Evolutionary conservation across 2,113 vertebrate genomes (phyloP).

Genomic region (Pachycephala philippinensis): DNA sequence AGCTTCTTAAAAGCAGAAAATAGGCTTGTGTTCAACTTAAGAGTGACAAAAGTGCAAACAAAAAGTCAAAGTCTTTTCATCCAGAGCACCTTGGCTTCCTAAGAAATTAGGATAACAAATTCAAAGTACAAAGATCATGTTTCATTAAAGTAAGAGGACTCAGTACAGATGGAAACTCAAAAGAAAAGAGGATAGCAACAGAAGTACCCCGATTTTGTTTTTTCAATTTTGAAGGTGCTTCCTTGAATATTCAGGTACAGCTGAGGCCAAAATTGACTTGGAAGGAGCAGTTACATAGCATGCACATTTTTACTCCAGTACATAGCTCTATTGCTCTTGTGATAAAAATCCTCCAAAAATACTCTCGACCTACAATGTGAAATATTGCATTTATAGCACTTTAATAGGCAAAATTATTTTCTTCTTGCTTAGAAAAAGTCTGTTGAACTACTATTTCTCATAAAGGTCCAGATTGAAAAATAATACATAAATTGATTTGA

Average conservation of each 20-base stretch:
- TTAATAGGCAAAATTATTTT: background rate
- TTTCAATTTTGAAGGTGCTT: background rate
- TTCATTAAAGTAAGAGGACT: background rate
- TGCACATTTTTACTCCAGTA: background rate
- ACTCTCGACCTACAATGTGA: background rate
- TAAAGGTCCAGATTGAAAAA: background rate
- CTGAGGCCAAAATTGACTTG: background rate
- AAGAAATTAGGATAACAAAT: background rate
- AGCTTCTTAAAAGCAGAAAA: background rate
- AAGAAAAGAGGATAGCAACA: background rate
- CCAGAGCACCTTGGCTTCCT: background rate
- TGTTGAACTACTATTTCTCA: background rate
- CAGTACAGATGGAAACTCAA: background rate
- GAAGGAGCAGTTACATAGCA: background rate
- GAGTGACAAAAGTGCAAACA: background rate
- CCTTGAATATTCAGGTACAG: background rate
- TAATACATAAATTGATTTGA: background rate
- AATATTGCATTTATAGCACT: background rate
- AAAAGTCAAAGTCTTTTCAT: background rate
- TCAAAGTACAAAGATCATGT: background rate
- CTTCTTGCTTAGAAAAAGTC: background rate
- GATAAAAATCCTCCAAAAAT: background rate
- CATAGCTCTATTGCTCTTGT: background rate
- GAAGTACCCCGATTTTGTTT: background rate
- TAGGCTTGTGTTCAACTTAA: background rate